These are phyloP conservation scores for Melanerpes aurifrons DNA, from an alignment of 2,113 vertebrate genomes.

Conservation along the genomic window DNA sequence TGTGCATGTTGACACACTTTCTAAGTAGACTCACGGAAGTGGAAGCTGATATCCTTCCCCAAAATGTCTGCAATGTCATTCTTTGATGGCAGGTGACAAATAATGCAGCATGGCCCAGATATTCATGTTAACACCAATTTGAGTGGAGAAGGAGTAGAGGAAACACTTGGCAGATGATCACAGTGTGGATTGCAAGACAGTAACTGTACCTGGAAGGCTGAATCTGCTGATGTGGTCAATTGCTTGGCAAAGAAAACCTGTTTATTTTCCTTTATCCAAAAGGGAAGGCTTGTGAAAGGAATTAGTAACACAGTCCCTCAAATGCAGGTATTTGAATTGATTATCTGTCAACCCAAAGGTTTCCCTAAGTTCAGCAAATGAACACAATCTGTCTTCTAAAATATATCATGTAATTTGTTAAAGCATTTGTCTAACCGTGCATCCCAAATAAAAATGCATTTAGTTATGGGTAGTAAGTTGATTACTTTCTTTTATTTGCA, in stretches of 20 bases:
- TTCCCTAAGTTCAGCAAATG: slow-evolving; percentile 75
- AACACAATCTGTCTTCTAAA: slow-evolving; percentile 72
- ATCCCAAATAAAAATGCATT: slow-evolving; percentile 46
- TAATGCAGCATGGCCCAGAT: neutral
- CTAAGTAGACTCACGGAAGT: neutral
- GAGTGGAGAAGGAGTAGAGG: neutral
- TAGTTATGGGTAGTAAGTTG: neutral
- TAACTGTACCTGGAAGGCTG: neutral
- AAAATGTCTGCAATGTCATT: neutral
- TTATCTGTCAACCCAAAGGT: slow-evolving; percentile 75
- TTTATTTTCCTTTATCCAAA: slow-evolving; percentile 64
- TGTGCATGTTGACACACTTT: neutral
- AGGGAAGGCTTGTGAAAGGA: slow-evolving; percentile 61
- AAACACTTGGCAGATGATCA: neutral
- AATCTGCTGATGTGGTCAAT: slow-evolving; percentile 34
- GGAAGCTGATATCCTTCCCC: neutral
- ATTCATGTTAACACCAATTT: neutral
- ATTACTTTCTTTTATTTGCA: neutral
- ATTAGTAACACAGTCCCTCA: slow-evolving; percentile 75
- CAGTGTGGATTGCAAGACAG: neutral
- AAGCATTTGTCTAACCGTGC: slow-evolving; percentile 56
- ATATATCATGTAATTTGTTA: slow-evolving; percentile 69
- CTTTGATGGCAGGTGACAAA: neutral
- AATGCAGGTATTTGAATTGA: slow-evolving; percentile 75
- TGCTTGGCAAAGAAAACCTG: slow-evolving; percentile 28